Evolutionary conservation across 1,140 invertebrate species (phyloP).

Genomic region (Drosophila santomea): DNA sequence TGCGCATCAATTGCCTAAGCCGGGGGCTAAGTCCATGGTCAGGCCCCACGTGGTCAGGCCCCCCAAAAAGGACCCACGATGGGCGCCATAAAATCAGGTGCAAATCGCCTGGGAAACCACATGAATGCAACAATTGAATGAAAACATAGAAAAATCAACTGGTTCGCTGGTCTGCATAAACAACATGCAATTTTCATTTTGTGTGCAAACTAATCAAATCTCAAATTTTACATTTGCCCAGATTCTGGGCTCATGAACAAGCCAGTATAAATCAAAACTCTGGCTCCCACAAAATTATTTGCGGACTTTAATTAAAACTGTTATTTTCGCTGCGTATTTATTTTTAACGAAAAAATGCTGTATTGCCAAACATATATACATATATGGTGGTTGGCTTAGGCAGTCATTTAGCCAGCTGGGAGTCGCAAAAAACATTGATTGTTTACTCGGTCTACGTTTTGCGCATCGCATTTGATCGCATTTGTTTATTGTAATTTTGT

Average conservation of each 20-base stretch:
- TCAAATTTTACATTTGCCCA: constrained; percentile 45
- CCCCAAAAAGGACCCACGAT: background rate
- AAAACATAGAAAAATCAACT: constrained; percentile 26
- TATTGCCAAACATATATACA: background rate
- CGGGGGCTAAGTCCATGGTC: constrained; percentile 17
- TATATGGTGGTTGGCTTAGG: constrained; percentile 31
- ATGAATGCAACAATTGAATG: constrained; percentile 53
- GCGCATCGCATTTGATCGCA: constrained; percentile 39
- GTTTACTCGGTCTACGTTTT: constrained; percentile 31
- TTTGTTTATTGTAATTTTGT: constrained; percentile 62
- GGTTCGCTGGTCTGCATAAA: constrained; percentile 43
- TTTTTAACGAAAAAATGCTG: constrained; percentile 41
- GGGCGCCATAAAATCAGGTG: constrained; percentile 16
- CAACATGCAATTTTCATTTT: constrained; percentile 59
- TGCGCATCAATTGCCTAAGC: constrained; percentile 45
- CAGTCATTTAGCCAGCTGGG: constrained; percentile 60
- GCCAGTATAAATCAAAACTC: constrained; percentile 57
- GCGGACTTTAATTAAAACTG: constrained; percentile 70
- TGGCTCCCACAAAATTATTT: constrained; percentile 66
- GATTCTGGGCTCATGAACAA: constrained; percentile 5
- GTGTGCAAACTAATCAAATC: constrained; percentile 75
- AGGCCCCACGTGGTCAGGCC: background rate
- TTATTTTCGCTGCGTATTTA: constrained; percentile 68
- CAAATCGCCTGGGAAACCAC: constrained; percentile 36
- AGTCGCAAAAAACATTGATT: constrained; percentile 31